Base-by-base conservation (phyloP, 2,888 invertebrate species). In the Drosophila cyrtoloma region DNA sequence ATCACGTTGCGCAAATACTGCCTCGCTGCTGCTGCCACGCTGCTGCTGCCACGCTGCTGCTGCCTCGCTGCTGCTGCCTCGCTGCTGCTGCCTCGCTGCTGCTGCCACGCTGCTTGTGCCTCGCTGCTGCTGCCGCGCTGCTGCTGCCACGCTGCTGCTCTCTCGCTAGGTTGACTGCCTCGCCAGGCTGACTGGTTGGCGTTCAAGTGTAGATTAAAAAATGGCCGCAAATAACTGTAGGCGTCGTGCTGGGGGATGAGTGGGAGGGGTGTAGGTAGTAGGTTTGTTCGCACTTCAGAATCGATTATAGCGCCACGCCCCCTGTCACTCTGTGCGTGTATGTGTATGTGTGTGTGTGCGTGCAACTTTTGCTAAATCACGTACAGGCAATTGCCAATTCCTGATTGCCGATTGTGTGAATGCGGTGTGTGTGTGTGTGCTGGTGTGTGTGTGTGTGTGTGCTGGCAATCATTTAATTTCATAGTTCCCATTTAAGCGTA, bases 171-270 rank as follows among this genome's bases (percentile, higher is more conserved):
- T 7, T 47, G 47, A 22, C 47, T 47, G 47, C 47, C 16, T 47
- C 26, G 16, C 47, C 26, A 26, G 47, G 47, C 47, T 47, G 47
- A 16, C 47, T 47, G 80, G 78, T 71, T 64, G 75, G 84, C 80
- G 84, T 90, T 87, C 77, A 77, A 87, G 90, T 90, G 86, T 90
- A 90, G 87, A 87, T 90, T 87, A 87, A 87, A 86, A 87, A 90
- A 87, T 90, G 80, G 79, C 84, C 89, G 80, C 90, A 87, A 84
- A 89, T 84, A 87, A 87, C 87, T 84, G 79, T 71, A 66, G 84
- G 78, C 78, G 55, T 59, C 55, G 50, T 32, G 35, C 22, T 22
- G 47, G 35, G 16, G 14, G 28, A 16, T 47, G 37, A 22, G 42
- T 7, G 37, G 35, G 30, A 22, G 50, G 52, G 16, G 37, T 28